Conservation (phyloP, 2,888 invertebrate genomes). For the Patella caerulea region DNA sequence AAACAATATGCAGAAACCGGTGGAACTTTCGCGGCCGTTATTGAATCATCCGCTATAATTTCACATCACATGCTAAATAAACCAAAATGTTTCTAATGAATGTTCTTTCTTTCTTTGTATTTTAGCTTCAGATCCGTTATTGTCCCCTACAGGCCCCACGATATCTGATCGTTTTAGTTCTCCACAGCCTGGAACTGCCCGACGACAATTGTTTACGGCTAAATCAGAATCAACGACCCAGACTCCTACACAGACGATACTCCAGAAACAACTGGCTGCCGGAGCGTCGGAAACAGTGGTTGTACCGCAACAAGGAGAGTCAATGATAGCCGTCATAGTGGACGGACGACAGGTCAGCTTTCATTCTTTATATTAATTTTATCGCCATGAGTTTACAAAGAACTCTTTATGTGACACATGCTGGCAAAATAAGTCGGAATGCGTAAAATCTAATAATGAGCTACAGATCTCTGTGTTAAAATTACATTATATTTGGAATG, state of each 20-base stretch:
- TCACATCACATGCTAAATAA: too few relatives aligned
- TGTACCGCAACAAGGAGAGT: slow-evolving; percentile 36
- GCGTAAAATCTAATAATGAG: too few relatives aligned
- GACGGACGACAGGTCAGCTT: slow-evolving; percentile 63
- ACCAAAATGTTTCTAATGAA: too few relatives aligned
- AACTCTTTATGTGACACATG: too few relatives aligned
- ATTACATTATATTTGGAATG: too few relatives aligned
- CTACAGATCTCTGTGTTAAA: too few relatives aligned
- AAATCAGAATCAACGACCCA: slow-evolving; percentile 7
- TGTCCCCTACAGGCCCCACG: slow-evolving; percentile 63
- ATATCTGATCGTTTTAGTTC: slow-evolving; percentile 67
- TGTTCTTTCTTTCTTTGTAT: background rate
- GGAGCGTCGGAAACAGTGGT: slow-evolving; percentile 29
- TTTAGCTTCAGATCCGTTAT: slow-evolving; percentile 45
- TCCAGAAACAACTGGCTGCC: slow-evolving; percentile 24
- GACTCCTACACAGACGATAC: slow-evolving; percentile 5
- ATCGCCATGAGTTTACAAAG: too few relatives aligned
- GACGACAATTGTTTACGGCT: slow-evolving; percentile 68
- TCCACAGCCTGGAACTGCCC: slow-evolving; percentile 68
- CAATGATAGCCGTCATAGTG: slow-evolving; percentile 63
- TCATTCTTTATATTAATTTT: background rate
- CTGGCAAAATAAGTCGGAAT: too few relatives aligned
- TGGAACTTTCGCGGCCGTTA: too few relatives aligned
- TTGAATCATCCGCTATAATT: too few relatives aligned
- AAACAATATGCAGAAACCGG: too few relatives aligned